Conservation (phyloP, 2,113 vertebrate genomes). For the Microcebus griseorufus region DNA sequence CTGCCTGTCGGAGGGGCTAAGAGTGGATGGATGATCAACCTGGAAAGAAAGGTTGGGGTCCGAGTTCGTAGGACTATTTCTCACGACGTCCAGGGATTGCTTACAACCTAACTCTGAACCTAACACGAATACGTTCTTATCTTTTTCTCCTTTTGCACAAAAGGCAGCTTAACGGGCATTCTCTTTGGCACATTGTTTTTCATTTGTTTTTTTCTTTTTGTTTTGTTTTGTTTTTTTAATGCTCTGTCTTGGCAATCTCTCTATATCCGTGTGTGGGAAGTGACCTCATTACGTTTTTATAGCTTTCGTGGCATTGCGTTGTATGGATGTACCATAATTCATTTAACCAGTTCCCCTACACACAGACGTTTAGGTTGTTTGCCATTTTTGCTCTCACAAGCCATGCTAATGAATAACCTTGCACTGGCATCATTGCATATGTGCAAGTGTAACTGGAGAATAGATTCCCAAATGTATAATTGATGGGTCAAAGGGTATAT, state of each 20-base stretch:
- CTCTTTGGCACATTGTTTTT: neutral
- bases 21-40: no score
- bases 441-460: neutral
- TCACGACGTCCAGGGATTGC: neutral
- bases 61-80: neutral
- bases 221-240: no score
- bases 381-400: neutral
- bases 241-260: neutral
- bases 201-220: neutral
- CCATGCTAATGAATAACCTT: slow-evolving; percentile 2
- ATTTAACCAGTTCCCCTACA: neutral
- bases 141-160: neutral
- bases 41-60: neutral
- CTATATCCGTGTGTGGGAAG: no score
- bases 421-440: neutral
- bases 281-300: neutral
- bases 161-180: neutral
- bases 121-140: neutral
- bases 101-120: neutral
- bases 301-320: neutral
- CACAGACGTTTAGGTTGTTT: neutral
- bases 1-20: neutral
- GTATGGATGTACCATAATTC: slow-evolving; percentile 43
- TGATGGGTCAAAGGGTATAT: slow-evolving; percentile 55
- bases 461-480: slow-evolving; percentile 48